Conservation (phyloP, 2,888 invertebrate genomes). For the Sinopyrophorus schimmeli region DNA sequence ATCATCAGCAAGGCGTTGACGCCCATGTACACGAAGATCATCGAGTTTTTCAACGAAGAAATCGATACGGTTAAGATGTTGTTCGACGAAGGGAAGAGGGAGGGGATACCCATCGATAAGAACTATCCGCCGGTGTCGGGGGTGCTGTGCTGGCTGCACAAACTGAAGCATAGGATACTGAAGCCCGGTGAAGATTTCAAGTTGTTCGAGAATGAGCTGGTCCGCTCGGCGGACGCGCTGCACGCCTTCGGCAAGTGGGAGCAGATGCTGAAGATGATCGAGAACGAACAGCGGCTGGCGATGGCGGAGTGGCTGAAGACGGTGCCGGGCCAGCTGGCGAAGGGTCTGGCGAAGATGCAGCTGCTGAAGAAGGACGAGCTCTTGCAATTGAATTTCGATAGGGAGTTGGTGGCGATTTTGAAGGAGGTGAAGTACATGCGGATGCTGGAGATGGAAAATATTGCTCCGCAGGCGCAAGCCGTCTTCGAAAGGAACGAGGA, state of each 20-base stretch:
- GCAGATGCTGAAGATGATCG: conserved; percentile 69
- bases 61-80: conserved; percentile 67
- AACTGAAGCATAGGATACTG: conserved; percentile 64
- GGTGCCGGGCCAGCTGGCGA: conserved; percentile 67
- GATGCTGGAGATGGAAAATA: conserved; percentile 53
- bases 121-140: conserved; percentile 80
- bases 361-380: conserved; percentile 60
- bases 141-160: conserved; percentile 68
- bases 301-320: conserved; percentile 71
- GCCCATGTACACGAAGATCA: conserved; percentile 66
- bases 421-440: conserved; percentile 81
- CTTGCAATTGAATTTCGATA: conserved; percentile 69
- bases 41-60: conserved; percentile 67
- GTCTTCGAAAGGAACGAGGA: conserved; percentile 72
- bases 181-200: conserved; percentile 65
- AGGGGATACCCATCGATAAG: conserved; percentile 61
- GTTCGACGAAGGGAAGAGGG: conserved; percentile 61
- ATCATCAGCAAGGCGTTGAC: conserved; percentile 73
- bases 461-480: conserved; percentile 64
- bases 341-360: conserved; percentile 64
- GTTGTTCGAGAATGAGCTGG: conserved; percentile 67
- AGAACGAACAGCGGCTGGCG: conserved; percentile 63
- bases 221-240: conserved; percentile 59
- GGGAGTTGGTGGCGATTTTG: conserved; percentile 71
- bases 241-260: conserved; percentile 65